These are phyloP conservation scores for Coregonus ussuriensis DNA, from an alignment of 2,797 vertebrate genomes.

Conservation along the genomic window DNA sequence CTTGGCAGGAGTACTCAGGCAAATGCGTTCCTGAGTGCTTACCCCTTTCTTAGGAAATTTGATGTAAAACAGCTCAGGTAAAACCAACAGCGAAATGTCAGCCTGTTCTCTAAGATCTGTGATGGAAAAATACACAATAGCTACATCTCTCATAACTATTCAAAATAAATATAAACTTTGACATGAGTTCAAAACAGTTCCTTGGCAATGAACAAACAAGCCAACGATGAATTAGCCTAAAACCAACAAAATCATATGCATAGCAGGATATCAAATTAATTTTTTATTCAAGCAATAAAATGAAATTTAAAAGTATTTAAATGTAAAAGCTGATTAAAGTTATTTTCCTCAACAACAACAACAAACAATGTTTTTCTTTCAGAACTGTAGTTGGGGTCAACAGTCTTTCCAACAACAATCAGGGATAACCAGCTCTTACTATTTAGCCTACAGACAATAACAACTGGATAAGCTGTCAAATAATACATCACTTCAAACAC, in stretches of 20 bases:
- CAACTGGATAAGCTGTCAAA: not conserved
- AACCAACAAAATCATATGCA: not conserved
- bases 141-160: not conserved
- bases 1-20: slow-evolving; percentile 40
- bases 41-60: too few species aligned
- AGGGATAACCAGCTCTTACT: not conserved
- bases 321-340: not conserved
- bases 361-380: not conserved
- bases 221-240: not conserved
- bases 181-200: not conserved
- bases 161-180: too few species aligned
- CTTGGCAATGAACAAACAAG: not conserved
- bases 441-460: not conserved
- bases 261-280: not conserved
- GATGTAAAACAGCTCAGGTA: too few species aligned
- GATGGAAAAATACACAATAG: too few species aligned
- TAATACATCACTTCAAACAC: not conserved
- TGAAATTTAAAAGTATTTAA: not conserved
- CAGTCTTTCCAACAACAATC: too few species aligned
- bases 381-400: not conserved
- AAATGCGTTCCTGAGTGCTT: too few species aligned
- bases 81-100: too few species aligned
- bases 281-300: not conserved
- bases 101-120: too few species aligned
- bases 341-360: not conserved